A percentile compares a stretch with the other conserved stretches of the same genome.
Evolutionary conservation across 1,140 invertebrate genomes (phyloP).

Genomic region (Zaprionus nigranus): DNA sequence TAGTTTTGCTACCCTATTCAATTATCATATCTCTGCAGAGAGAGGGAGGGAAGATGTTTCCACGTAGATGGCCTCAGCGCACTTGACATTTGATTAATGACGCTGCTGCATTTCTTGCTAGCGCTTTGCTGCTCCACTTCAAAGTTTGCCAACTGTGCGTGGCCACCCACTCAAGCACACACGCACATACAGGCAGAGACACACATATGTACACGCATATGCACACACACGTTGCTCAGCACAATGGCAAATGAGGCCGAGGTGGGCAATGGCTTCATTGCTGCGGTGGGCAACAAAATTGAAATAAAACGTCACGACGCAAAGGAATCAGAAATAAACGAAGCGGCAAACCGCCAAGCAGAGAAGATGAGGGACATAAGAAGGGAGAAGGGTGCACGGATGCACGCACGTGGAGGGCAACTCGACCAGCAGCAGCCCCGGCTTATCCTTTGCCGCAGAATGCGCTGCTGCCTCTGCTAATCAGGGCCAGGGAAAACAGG

Average conservation of each 20-base stretch:
- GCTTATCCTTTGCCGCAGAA: constrained; percentile 30
- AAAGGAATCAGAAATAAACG: constrained; percentile 31
- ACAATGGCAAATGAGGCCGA: constrained; percentile 37
- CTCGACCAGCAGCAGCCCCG: constrained; percentile 12
- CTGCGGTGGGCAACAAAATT: constrained; percentile 46
- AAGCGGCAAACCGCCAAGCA: constrained; percentile 34
- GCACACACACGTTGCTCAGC: constrained; percentile 3
- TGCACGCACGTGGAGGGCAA: constrained; percentile 12
- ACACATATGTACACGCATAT: background rate
- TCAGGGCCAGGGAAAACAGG: constrained; percentile 19
- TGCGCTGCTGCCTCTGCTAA: constrained; percentile 14
- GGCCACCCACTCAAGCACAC: background rate
- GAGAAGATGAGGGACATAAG: background rate
- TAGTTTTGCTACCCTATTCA: constrained; percentile 50
- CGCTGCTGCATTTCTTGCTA: constrained; percentile 17
- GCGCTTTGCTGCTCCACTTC: constrained; percentile 39
- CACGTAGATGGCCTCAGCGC: constrained; percentile 7
- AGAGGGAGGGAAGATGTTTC: background rate
- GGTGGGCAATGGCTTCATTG: constrained; percentile 26
- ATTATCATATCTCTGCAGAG: constrained; percentile 48
- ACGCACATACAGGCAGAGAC: background rate
- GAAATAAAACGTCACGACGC: constrained; percentile 36
- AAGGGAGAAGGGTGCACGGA: background rate
- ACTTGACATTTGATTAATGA: constrained; percentile 65
- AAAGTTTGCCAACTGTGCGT: constrained; percentile 21